Base-by-base conservation (phyloP, 2,888 invertebrate species). In the Tetanocera ferruginea region DNA sequence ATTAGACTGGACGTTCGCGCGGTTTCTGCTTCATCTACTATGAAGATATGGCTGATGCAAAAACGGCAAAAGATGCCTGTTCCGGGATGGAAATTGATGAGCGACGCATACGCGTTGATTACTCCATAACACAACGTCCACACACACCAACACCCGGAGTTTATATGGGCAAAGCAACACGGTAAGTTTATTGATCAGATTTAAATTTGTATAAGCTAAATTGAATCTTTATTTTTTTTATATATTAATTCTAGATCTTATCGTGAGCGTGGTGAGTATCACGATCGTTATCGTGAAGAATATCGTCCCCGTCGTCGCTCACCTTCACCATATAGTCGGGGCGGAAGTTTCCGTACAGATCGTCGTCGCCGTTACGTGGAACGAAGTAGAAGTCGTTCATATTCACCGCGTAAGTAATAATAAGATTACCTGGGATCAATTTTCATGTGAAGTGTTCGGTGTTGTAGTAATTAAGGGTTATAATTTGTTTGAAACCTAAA, bases 1-100 rank as follows among this genome's bases (percentile, higher is more conserved):
- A 90, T 34, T 90, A 97, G 96, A 97, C 97, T 83, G 96, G 96
- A 6, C 93, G 97, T 76, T 98, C 98, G 0, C 92, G 98, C 84
- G 98, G 98, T n/a, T 98, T 98, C 91, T 96, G 96, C 84, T 98
- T 98, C 91, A 96, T 98, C 67, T 98, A 98, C 91, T 98, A 94
- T 91, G 95, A 96, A 89, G 94, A 93, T 78, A 91, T 94, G 69
- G 95, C 95, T 79, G 97, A 98, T 91, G 97, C 98, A 0, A 95
- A 95, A 89, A 94, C 94, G 76, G 98, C 98, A 8, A 98, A 98
- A 91, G 97, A 98, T 86, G 94, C 96, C 85, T 97, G 97, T 86
- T 94, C 95, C 76, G 98, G 98, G 76, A 95, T 97, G 93, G 97
- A 97, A 91, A 95, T 99, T 72, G 98, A 98, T 90, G 96, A 96